Evolutionary conservation across 1,140 invertebrate genomes (phyloP).

Genomic region (Bradysia coprophila): DNA sequence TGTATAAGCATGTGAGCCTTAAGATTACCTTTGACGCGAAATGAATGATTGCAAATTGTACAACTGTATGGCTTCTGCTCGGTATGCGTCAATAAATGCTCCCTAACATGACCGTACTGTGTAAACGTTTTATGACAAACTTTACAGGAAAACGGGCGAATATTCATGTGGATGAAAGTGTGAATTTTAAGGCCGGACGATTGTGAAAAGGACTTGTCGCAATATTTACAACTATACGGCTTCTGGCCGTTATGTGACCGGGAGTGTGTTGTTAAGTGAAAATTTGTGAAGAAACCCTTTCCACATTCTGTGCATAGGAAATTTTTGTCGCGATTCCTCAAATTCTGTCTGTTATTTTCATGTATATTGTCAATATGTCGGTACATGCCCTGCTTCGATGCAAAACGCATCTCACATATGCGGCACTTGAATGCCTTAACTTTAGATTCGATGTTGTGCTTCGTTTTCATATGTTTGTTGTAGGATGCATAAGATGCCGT

Average conservation of each 20-base stretch:
- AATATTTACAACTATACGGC: neutral
- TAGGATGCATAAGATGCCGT: neutral
- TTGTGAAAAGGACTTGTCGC: constrained; percentile 3
- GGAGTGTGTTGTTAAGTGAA: neutral
- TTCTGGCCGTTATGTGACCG: neutral
- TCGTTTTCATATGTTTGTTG: neutral
- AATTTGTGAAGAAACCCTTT: neutral
- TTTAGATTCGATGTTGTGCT: neutral
- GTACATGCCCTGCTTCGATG: constrained; percentile 12
- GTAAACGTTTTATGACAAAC: constrained; percentile 44
- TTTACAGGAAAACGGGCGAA: constrained; percentile 23
- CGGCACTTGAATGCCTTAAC: constrained; percentile 7
- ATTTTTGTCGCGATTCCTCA: constrained; percentile 10
- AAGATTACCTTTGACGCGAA: neutral
- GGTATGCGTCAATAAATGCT: constrained; percentile 39
- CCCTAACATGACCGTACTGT: constrained; percentile 41
- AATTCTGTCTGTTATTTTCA: constrained; percentile 7
- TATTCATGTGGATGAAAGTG: constrained; percentile 17
- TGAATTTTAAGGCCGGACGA: constrained; percentile 12
- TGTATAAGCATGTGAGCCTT: neutral
- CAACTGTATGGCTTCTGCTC: constrained; percentile 27
- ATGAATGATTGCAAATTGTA: constrained; percentile 14
- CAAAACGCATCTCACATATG: constrained; percentile 6
- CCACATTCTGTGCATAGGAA: constrained; percentile 4
- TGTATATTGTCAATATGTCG: constrained; percentile 10